Conservation (phyloP, 2,797 vertebrate species). For the Gallinago stenura region DNA sequence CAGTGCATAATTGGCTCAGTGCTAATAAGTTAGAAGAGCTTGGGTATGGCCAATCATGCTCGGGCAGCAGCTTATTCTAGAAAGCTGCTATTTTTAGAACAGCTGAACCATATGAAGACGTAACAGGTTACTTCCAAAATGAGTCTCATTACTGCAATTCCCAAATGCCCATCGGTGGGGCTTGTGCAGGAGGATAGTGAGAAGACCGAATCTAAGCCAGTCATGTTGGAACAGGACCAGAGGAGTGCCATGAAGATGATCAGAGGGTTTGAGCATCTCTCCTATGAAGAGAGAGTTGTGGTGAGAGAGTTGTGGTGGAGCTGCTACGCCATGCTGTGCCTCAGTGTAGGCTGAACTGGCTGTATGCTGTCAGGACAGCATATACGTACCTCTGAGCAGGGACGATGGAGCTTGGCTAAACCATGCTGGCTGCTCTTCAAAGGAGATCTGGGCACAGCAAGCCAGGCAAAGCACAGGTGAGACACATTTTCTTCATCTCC, state of each 20-base stretch:
- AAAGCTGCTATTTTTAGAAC: constrained; percentile 40
- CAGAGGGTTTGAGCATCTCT: not conserved
- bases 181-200: not conserved
- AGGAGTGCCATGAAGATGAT: not conserved
- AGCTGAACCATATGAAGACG: not conserved
- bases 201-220: not conserved
- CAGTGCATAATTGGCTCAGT: not conserved
- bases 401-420: not conserved
- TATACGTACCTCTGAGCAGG: not conserved
- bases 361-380: rapidly evolving
- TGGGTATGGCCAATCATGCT: not conserved
- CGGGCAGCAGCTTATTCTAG: not conserved
- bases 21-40: constrained; percentile 6
- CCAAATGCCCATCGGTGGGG: not conserved
- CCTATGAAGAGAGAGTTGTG: not conserved
- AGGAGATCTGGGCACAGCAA: not conserved
- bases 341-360: not conserved
- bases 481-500: not conserved
- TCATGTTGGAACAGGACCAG: not conserved
- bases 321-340: not conserved
- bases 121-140: not conserved
- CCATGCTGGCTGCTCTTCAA: not conserved
- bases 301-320: not conserved
- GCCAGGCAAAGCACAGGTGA: not conserved
- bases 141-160: not conserved